A percentile compares a stretch with the other conserved stretches of the same genome.
Evolutionary conservation across 2,113 vertebrate genomes (phyloP).

Genomic region (Collichthys lucidus): DNA sequence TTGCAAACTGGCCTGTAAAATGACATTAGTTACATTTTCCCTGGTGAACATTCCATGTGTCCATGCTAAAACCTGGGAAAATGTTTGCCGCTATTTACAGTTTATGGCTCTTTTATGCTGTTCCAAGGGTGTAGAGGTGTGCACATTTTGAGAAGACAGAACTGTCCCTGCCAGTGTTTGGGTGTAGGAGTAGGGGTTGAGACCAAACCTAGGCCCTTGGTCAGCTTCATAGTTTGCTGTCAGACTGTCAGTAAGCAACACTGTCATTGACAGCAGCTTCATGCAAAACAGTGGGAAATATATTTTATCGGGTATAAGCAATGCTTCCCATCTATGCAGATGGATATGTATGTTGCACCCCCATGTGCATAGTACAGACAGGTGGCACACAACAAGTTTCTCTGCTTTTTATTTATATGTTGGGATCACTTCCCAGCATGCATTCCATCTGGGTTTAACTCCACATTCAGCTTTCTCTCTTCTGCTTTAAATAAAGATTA

Average conservation of each 20-base stretch:
- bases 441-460: not conserved
- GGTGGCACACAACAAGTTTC: not conserved
- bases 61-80: not conserved
- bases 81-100: constrained; percentile 1
- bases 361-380: not conserved
- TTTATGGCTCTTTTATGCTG: not conserved
- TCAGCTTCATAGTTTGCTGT: not conserved
- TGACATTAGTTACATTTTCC: constrained; percentile 1
- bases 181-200: too few relatives aligned
- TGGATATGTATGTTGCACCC: not conserved
- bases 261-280: too few relatives aligned
- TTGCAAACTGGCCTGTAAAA: constrained; percentile 1
- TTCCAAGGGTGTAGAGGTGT: too few relatives aligned
- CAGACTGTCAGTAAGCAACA: not conserved
- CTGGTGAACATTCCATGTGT: constrained; percentile 6
- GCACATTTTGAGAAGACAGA: too few relatives aligned
- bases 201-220: too few relatives aligned
- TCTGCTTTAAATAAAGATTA: not conserved
- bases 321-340: not conserved
- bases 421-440: not conserved
- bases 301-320: not conserved
- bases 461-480: not conserved
- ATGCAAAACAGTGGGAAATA: not conserved
- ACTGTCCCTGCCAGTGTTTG: too few relatives aligned
- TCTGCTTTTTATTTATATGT: not conserved